phyloP scores from a whole-genome alignment of 2,113 vertebrate species.

The Leucosticte australis region DNA sequence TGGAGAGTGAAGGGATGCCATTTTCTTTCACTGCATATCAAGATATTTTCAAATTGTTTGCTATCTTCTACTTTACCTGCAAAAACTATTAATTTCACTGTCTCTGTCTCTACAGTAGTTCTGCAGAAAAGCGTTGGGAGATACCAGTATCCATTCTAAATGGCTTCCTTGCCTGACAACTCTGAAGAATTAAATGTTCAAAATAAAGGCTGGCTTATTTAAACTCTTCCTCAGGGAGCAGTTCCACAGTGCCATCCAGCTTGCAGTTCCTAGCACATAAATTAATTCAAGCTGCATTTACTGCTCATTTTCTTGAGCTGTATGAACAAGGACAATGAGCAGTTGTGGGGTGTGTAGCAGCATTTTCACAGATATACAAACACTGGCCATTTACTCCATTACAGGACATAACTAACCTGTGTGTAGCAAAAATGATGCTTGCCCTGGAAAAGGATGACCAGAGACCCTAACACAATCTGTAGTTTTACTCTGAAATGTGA shows the following conservation, averaged over 20 bases:
- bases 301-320: background rate
- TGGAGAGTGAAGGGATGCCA: background rate
- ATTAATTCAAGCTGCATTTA: constrained; percentile 13
- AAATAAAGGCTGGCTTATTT: constrained; percentile 19
- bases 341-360: background rate
- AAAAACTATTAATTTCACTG: background rate
- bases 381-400: background rate
- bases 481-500: background rate
- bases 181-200: constrained; percentile 18
- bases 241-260: background rate
- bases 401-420: background rate
- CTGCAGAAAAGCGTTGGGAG: background rate
- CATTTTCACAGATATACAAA: background rate
- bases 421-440: background rate
- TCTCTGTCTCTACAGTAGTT: background rate
- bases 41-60: background rate
- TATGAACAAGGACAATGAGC: background rate
- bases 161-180: background rate
- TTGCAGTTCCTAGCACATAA: constrained; percentile 3
- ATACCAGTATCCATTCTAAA: background rate
- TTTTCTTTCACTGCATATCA: background rate
- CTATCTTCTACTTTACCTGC: background rate
- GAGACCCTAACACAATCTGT: background rate
- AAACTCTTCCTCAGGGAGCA: background rate
- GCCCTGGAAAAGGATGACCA: background rate